These are phyloP conservation scores for Allygus modestus DNA, from an alignment of 2,888 invertebrate genomes.

Conservation along the genomic window DNA sequence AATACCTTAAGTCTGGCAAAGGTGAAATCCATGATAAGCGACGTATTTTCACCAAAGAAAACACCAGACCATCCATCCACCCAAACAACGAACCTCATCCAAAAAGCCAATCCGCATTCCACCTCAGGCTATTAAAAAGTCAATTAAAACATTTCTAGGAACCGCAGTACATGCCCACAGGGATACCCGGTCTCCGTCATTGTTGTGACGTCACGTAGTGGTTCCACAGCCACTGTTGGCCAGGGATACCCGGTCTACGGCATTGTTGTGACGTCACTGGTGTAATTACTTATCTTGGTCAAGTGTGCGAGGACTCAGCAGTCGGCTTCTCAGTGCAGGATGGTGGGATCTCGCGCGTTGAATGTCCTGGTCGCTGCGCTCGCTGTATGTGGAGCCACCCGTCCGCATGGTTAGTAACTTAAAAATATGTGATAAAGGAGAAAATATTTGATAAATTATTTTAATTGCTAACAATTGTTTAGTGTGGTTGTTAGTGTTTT, in stretches of 20 bases:
- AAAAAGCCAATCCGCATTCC: conserved; percentile 18
- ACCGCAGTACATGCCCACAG: not conserved
- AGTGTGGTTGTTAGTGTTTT: too few species aligned
- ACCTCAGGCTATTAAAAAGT: not conserved
- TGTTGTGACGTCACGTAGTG: not conserved
- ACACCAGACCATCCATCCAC: not conserved
- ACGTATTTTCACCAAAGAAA: too few species aligned
- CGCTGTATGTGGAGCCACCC: not conserved
- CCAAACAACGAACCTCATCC: too few species aligned
- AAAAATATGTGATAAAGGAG: too few species aligned
- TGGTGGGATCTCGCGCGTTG: not conserved
- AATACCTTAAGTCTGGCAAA: too few species aligned
- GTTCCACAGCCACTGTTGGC: too few species aligned
- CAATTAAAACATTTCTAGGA: not conserved
- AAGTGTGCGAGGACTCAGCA: not conserved
- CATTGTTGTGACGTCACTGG: not conserved
- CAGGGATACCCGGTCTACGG: conserved; percentile 4
- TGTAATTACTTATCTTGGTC: conserved; percentile 13
- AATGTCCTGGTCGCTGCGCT: not conserved
- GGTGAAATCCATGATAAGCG: too few species aligned
- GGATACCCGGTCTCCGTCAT: not conserved
- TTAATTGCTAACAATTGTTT: too few species aligned
- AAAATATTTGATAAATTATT: too few species aligned
- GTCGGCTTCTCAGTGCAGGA: conserved; percentile 1
- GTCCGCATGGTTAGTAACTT: too few species aligned